A percentile compares a stretch with the other conserved stretches of the same genome.
These are phyloP conservation scores for Reticulitermes lucifugus DNA, from an alignment of 2,888 invertebrate species.

Conservation along the genomic window DNA sequence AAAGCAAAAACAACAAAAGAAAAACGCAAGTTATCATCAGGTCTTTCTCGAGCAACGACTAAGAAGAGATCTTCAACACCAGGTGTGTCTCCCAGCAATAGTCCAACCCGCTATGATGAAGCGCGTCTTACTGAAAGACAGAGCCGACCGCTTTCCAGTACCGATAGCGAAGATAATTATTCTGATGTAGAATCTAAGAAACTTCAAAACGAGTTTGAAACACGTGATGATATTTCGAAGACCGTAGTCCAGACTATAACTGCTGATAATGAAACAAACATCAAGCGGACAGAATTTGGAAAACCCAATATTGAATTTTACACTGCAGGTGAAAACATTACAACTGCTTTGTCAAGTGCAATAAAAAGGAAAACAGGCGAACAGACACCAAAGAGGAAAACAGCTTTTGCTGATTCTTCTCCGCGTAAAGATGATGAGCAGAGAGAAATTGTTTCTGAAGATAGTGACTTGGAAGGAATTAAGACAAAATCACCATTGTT, in stretches of 20 bases:
- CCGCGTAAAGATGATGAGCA: not conserved
- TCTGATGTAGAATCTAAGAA: slow-evolving; percentile 28
- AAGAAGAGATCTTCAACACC: slow-evolving; percentile 58
- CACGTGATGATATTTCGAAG: not conserved
- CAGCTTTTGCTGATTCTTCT: not conserved
- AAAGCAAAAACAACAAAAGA: slow-evolving; percentile 48
- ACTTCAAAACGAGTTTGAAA: not conserved
- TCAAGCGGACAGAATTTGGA: not conserved
- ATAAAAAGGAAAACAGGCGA: not conserved
- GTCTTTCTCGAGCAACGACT: slow-evolving; percentile 51
- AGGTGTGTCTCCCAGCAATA: slow-evolving; percentile 67
- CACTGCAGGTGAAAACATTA: not conserved
- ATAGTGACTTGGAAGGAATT: not conserved
- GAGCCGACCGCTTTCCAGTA: slow-evolving; percentile 51
- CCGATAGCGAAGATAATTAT: slow-evolving; percentile 47
- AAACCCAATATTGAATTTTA: not conserved
- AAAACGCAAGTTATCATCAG: slow-evolving; percentile 54
- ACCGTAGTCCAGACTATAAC: not conserved
- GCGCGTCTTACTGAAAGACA: slow-evolving; percentile 46
- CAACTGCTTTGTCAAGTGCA: not conserved
- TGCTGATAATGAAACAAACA: not conserved
- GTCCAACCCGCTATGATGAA: slow-evolving; percentile 63
- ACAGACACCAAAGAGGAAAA: not conserved
- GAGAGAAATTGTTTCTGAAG: not conserved
- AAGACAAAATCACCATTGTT: not conserved